Evolutionary conservation across 2,797 vertebrate genomes (phyloP).

Genomic region (Sebastes vulpes): DNA sequence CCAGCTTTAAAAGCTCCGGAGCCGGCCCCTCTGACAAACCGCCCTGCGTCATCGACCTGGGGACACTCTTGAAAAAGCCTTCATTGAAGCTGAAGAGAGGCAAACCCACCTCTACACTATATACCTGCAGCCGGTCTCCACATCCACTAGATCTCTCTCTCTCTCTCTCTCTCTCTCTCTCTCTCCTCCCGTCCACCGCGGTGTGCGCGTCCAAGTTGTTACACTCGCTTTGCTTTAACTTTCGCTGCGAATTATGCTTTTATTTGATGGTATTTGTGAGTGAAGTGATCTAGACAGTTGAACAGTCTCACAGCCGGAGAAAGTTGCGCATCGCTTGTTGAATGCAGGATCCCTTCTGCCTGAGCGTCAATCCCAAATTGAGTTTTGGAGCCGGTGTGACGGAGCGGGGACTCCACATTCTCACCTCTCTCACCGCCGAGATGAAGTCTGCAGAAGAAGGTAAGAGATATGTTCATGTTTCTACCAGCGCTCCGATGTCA

Average conservation of each 20-base stretch:
- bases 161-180: not conserved
- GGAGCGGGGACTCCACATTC: slow-evolving; percentile 73
- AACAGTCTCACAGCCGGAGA: slow-evolving; percentile 21
- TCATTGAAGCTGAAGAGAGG: slow-evolving; percentile 52
- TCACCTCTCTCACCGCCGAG: slow-evolving; percentile 68
- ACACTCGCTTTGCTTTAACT: not conserved
- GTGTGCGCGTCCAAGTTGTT: slow-evolving; percentile 3
- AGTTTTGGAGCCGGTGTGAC: slow-evolving; percentile 84
- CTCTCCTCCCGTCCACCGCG: not conserved
- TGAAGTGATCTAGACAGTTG: slow-evolving; percentile 32
- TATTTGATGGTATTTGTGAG: slow-evolving; percentile 21
- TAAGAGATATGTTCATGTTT: slow-evolving; percentile 53
- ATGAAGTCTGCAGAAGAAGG: slow-evolving; percentile 98
- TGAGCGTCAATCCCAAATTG: slow-evolving; percentile 84
- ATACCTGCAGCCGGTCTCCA: too few relatives aligned
- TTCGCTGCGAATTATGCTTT: slow-evolving; percentile 39
- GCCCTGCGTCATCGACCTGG: slow-evolving; percentile 90
- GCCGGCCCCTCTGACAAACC: slow-evolving; percentile 81
- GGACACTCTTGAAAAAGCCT: slow-evolving; percentile 80
- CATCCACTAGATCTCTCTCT: not conserved
- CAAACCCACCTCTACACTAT: slow-evolving; percentile 55
- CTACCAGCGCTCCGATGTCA: not conserved
- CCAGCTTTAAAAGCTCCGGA: slow-evolving; percentile 95
- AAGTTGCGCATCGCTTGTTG: slow-evolving; percentile 81
- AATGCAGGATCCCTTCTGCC: slow-evolving; percentile 84